These are phyloP conservation scores for Paracyprichromis sp. DNA, from an alignment of 2,113 vertebrate species.

Conservation along the genomic window DNA sequence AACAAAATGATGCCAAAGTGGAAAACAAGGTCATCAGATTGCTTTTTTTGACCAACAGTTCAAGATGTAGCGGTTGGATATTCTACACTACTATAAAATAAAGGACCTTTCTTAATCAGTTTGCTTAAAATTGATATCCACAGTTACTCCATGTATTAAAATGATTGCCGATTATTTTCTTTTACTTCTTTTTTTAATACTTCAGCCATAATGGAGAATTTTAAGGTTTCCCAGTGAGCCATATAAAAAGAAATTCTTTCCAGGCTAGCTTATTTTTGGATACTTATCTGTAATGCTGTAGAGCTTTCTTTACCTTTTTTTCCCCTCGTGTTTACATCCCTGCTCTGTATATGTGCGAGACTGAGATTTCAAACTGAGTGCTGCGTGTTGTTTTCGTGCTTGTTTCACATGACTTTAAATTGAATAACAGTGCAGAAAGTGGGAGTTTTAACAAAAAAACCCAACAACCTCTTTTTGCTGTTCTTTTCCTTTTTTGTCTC, in stretches of 20 bases:
- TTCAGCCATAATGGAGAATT: background rate
- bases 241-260: background rate
- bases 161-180: background rate
- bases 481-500: background rate
- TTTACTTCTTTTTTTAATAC: background rate
- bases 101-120: background rate
- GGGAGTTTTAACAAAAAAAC: background rate
- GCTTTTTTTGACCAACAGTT: background rate
- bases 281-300: background rate
- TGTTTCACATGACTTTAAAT: conserved; percentile 9
- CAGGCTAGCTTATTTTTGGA: background rate
- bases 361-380: background rate
- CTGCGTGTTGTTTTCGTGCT: conserved; percentile 1
- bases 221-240: background rate
- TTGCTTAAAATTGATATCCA: background rate
- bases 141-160: background rate
- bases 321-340: conserved; percentile 13
- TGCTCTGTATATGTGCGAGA: background rate
- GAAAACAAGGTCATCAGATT: background rate
- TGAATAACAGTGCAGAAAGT: background rate
- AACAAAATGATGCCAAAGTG: background rate
- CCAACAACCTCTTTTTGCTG: background rate
- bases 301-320: background rate
- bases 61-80: background rate
- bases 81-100: background rate